A percentile compares a stretch with the other conserved stretches of the same genome.
Evolutionary conservation across 2,113 vertebrate genomes (phyloP).

Genomic region (Urocolius indicus): DNA sequence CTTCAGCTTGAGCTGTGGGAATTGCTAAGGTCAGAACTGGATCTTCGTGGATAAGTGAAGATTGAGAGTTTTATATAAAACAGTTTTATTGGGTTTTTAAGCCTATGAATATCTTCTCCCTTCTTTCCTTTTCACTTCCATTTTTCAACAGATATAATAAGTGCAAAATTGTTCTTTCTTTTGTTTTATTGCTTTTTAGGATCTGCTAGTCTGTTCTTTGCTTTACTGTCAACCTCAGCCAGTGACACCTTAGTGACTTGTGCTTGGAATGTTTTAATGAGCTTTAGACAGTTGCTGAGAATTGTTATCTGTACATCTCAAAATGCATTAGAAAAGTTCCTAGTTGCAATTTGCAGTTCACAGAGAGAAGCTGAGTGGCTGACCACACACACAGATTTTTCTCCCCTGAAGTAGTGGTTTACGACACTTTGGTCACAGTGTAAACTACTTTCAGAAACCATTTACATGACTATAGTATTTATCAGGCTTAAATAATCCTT

Average conservation of each 20-base stretch:
- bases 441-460: not conserved
- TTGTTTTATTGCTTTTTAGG: not conserved
- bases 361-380: not conserved
- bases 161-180: not conserved
- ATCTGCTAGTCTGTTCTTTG: not conserved
- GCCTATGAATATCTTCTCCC: not conserved
- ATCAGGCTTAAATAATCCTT: not conserved
- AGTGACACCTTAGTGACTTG: not conserved
- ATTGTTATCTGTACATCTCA: not conserved
- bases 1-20: not conserved
- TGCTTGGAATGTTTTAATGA: not conserved
- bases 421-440: not conserved
- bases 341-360: not conserved
- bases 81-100: not conserved
- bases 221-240: not conserved
- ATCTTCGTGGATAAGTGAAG: not conserved
- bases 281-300: not conserved
- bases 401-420: not conserved
- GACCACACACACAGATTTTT: not conserved
- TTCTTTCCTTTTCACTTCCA: not conserved
- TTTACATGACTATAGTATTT: not conserved
- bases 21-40: not conserved
- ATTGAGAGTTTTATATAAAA: not conserved
- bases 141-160: not conserved
- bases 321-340: not conserved